These are phyloP conservation scores for Vimba vimba DNA, from an alignment of 2,113 vertebrate genomes.

Conservation along the genomic window DNA sequence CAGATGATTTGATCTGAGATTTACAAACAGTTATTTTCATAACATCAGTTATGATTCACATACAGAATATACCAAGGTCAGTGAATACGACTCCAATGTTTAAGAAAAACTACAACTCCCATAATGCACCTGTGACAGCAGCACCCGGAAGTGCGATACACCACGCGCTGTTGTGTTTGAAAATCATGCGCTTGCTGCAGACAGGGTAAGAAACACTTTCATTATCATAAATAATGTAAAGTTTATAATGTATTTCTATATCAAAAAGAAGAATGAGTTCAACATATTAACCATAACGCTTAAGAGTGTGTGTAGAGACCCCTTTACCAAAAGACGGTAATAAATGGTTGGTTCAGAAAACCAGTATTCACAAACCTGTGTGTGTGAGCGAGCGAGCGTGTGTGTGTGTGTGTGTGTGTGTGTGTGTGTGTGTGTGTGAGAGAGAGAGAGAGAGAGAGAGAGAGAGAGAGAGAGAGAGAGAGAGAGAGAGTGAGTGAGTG, in stretches of 20 bases:
- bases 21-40: not conserved
- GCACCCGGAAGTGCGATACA: conserved; percentile 39
- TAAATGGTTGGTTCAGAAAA: too few species aligned
- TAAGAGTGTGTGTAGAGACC: not conserved
- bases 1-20: not conserved
- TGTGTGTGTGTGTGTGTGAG: too few species aligned
- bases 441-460: too few species aligned
- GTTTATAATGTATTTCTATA: not conserved
- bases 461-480: too few species aligned
- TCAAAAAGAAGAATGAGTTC: not conserved
- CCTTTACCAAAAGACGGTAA: not conserved
- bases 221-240: not conserved
- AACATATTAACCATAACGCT: not conserved
- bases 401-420: too few species aligned
- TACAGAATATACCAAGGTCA: not conserved
- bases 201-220: not conserved
- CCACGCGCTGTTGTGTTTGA: conserved; percentile 17
- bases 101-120: conserved; percentile 53
- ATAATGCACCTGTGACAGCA: conserved; percentile 49
- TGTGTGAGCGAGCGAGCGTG: too few species aligned
- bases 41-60: not conserved
- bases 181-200: not conserved
- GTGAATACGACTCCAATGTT: too few species aligned
- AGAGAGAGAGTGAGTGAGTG: too few species aligned
- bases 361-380: not conserved